Conservation (phyloP, 2,888 invertebrate species). For the Phytoseiulus persimilis region DNA sequence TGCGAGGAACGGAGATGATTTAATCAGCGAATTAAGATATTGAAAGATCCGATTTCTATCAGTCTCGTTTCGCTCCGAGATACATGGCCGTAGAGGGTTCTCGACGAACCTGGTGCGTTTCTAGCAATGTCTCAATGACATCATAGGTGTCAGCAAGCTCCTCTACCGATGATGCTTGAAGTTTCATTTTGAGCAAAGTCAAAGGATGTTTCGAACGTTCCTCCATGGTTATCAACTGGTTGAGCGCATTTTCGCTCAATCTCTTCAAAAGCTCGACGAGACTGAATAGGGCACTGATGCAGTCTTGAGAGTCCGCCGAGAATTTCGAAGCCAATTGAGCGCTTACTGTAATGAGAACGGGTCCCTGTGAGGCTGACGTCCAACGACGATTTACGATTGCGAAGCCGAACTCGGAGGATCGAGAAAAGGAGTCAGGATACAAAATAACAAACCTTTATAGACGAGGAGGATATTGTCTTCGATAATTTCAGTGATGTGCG, state of each 20-base stretch:
- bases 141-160: neutral
- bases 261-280: slow-evolving; percentile 14
- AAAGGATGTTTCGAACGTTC: slow-evolving; percentile 21
- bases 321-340: slow-evolving; percentile 19
- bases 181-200: slow-evolving; percentile 22
- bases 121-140: neutral
- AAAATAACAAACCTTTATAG: neutral
- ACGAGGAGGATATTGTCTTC: slow-evolving; percentile 7
- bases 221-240: slow-evolving; percentile 13
- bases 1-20: neutral
- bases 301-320: slow-evolving; percentile 19
- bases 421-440: too few species aligned
- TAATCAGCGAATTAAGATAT: too few species aligned
- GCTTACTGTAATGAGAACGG: neutral
- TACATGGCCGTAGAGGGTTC: neutral
- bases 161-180: neutral
- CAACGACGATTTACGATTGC: too few species aligned
- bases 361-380: too few species aligned
- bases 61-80: too few species aligned
- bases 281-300: slow-evolving; percentile 9
- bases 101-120: slow-evolving; percentile 20
- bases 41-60: too few species aligned
- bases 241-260: slow-evolving; percentile 14
- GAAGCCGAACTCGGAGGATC: too few species aligned
- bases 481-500: slow-evolving; percentile 6